Evolutionary conservation across 2,888 invertebrate genomes (phyloP), one percentile per base, ranked within the genome.

Genomic region (Xestia sexstrigata): DNA sequence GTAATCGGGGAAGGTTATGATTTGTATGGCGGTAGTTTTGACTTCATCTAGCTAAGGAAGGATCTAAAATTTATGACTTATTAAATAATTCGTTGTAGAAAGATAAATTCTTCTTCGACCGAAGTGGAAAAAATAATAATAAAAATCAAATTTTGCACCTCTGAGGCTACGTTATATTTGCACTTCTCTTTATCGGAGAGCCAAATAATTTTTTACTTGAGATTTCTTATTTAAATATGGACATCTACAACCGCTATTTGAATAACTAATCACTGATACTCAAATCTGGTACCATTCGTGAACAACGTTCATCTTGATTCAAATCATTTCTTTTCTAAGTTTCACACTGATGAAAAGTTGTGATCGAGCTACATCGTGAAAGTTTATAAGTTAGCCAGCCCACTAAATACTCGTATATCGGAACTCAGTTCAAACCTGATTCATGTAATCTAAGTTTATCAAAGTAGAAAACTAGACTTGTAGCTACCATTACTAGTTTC

Each of bases 391-490:
- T 49, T 45, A n/a, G 63, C 42, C 63, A 13, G 74, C 65, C 55
- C 30, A 42, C 65, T 15, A 55, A 20, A 52, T 42, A 42, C 42
- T 42, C 42, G 42, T 49, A 63, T 17, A 65, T 60, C 68, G 68
- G 70, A 68, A 30, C 35, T 69, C 72, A 65, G 70, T 79, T 74
- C 45, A 65, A 71, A 82, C 65, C 65, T 47, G 81, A 55, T 62
- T 69, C 69, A 76, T 76, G 65, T 78, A 74, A 80, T 77, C 81
- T n/a, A n/a, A n/a, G 39, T 75, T 60, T 62, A 76, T 66, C 60
- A 42, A 17, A 52, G 11, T 81, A 84, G 72, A 78, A 82, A 84
- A 79, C 84, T 74, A 67, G 84, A 73, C 69, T 68, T 69, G 72
- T n/a, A 26, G 17, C 42, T 15, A 49, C n/a, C 62, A 66, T 67